Base-by-base conservation (phyloP, 2,113 vertebrate species). In the Illadopsis cleaveri region DNA sequence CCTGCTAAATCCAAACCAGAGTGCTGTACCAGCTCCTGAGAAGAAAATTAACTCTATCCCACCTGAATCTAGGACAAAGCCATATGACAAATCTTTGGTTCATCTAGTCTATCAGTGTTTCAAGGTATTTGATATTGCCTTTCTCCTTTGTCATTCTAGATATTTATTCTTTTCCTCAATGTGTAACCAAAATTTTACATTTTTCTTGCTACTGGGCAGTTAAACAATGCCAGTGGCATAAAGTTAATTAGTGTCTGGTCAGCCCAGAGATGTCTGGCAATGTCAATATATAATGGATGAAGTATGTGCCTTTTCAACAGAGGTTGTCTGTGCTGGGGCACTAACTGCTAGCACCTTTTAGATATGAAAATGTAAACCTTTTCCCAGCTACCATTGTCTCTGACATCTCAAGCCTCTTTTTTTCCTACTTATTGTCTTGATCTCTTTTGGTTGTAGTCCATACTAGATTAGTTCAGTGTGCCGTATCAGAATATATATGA, bases 171-270 rank as follows among this genome's bases (percentile, higher is more conserved):
- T 85, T 82, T 72, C 69, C 38, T 70, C 33, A 56, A 0, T 11
- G 6, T 5, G 2, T 31, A 89, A 27, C 2, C 23, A 66, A 50
- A 81, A 27, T 17, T 5, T 47, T 38, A 53, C 14, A 10, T 35
- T 47, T 75, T 44, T 40, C 40, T 91, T 69, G 24, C 14, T 4
- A 1, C 37, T 53, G 14, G 0, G 3, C 11, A 44, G n/a, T 18
- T n/a, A 51, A 61, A 38, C 0, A 0, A 33, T 24, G 10, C 14
- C 27, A 56, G 5, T 38, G 15, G 3, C 10, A 10, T 35, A 30
- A 69, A 77, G 31, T 38, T 72, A 58, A 48, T 11, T 42, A 22
- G 35, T 24, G 24, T 50, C 33, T 51, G 28, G 24, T 70, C 30
- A 31, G 19, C 28, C 30, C 24, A 44, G 76, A 51, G 23, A 10